Evolutionary conservation across 2,113 vertebrate species (phyloP), one percentile per base, ranked within the genome.

Genomic region (Felis chaus): DNA sequence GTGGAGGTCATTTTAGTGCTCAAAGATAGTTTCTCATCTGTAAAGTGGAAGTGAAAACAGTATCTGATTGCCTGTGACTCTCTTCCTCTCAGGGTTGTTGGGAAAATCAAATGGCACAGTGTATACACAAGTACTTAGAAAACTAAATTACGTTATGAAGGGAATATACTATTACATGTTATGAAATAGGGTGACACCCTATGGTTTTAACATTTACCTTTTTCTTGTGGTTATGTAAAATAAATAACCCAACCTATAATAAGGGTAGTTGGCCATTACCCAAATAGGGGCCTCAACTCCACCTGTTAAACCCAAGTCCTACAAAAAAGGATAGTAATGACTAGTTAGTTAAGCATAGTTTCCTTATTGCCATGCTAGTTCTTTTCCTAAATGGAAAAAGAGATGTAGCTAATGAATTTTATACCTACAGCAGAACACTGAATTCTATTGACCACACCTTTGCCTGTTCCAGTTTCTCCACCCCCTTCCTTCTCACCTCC

Each of bases 221-320:
- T 97, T 93, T 93, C 41, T 69, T 89, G 63, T 94, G 85, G 50
- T 91, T 95, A 66, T 94, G 45, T 96, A 91, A 95, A 94, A 90
- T 85, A 93, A 89, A 48, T 73, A 92, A 48, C 87, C 73, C 83
- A 96, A 87, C 36, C 29, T 97, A 14, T 93, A 93, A 86, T 98
- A 95, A 97, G 63, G 53, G 89, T 76, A 96, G 9, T 82, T 97
- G 89, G 53, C 85, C 93, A 0, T 69, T 91, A 86, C 85, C 23
- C 89, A 97, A 36, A 85, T 31, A 89, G 69, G 48, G 57, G 8
- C 69, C 73, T 83, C 65, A 4, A 3, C 81, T 93, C 68, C 53
- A 80, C 48, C 53, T 97, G 55, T 96, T 74, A 94, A 10, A 83
- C 78, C n/a, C 83, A 95, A 21, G 19, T 74, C 50, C 65, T 94